Evolutionary conservation across 2,113 vertebrate species (phyloP).

Genomic region (Microcebus murinus): DNA sequence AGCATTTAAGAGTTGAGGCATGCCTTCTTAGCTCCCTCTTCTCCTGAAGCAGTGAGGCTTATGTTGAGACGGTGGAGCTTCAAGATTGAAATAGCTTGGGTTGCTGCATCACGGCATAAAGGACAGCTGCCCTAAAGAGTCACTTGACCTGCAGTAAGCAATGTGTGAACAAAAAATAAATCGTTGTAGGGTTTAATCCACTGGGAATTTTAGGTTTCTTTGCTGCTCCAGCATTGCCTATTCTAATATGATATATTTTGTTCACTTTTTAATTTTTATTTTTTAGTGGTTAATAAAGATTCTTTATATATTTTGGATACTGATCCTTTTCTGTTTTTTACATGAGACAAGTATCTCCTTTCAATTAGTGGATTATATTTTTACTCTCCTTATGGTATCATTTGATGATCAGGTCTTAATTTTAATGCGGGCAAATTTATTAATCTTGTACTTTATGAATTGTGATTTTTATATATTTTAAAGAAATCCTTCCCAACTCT

Average conservation of each 20-base stretch:
- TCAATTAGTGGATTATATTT: neutral
- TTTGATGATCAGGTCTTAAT: neutral
- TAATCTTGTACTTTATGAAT: conserved; percentile 2
- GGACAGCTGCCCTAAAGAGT: neutral
- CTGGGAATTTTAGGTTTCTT: neutral
- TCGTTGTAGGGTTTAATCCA: neutral
- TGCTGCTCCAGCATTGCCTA: neutral
- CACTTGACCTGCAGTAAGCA: neutral
- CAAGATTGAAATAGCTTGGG: neutral
- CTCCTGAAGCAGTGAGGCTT: neutral
- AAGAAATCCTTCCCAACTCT: neutral
- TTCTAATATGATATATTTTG: neutral
- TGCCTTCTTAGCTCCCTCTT: neutral
- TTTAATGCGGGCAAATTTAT: neutral
- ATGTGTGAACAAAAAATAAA: neutral
- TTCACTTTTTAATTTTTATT: neutral
- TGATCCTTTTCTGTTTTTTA: neutral
- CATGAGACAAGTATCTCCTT: neutral
- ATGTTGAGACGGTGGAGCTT: neutral
- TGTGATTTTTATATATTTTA: conserved; percentile 2
- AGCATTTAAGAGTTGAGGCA: neutral
- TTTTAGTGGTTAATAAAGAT: neutral
- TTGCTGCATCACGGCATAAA: too few species aligned
- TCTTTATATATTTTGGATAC: neutral
- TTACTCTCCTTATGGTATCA: neutral